A percentile compares a stretch with the other conserved stretches of the same genome.
These are phyloP conservation scores for Ormyrus thymus DNA, from an alignment of 2,888 invertebrate genomes.

Conservation along the genomic window DNA sequence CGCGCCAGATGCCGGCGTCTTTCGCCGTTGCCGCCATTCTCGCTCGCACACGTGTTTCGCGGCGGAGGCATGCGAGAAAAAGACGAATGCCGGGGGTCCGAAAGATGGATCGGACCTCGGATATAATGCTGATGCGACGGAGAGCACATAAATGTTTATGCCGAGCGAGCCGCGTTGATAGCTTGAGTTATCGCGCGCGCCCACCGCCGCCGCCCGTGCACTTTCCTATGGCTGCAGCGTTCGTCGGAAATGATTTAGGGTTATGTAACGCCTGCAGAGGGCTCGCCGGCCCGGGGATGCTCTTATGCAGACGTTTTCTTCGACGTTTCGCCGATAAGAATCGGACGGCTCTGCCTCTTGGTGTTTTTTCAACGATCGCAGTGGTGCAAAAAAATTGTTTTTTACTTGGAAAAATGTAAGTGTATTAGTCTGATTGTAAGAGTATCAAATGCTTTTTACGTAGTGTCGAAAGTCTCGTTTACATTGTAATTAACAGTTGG, in stretches of 20 bases:
- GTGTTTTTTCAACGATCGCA: too few species aligned
- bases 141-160: slow-evolving; percentile 64
- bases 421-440: too few species aligned
- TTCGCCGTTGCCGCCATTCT: slow-evolving; percentile 40
- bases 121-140: slow-evolving; percentile 59
- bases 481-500: too few species aligned
- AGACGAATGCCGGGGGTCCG: slow-evolving; percentile 24
- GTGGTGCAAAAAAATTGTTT: too few species aligned
- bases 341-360: not conserved
- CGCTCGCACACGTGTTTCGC: slow-evolving; percentile 62
- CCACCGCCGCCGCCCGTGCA: not conserved
- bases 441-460: too few species aligned
- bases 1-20: slow-evolving; percentile 61
- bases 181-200: slow-evolving; percentile 62
- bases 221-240: not conserved
- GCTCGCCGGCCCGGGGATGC: slow-evolving; percentile 14
- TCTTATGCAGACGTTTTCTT: slow-evolving; percentile 26
- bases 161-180: slow-evolving; percentile 61
- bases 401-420: too few species aligned
- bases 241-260: slow-evolving; percentile 40
- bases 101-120: slow-evolving; percentile 51
- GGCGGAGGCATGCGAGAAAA: slow-evolving; percentile 23
- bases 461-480: too few species aligned
- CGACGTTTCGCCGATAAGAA: slow-evolving; percentile 14
- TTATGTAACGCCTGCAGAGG: slow-evolving; percentile 20